These are phyloP conservation scores for Drosophila auraria DNA, from an alignment of 1,140 invertebrate genomes.

Conservation along the genomic window DNA sequence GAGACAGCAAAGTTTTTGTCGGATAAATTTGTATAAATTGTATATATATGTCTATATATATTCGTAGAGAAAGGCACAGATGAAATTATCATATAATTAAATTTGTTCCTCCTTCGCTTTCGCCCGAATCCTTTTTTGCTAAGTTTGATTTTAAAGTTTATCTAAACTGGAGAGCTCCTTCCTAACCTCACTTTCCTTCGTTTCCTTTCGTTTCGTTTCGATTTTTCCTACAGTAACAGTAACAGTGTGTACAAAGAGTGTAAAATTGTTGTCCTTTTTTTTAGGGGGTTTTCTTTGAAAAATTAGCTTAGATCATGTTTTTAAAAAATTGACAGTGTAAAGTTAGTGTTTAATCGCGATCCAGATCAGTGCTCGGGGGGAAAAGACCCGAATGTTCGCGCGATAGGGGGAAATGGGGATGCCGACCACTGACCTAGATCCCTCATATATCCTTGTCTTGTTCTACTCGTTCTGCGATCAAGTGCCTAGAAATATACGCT, in stretches of 20 bases:
- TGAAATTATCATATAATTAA: slow-evolving; percentile 79
- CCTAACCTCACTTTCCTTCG: background rate
- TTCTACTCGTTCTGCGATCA: slow-evolving; percentile 17
- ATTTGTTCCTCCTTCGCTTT: slow-evolving; percentile 51
- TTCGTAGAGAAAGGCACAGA: slow-evolving; percentile 81
- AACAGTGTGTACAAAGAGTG: slow-evolving; percentile 73
- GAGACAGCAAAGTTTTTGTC: slow-evolving; percentile 5
- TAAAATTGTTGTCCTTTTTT: slow-evolving; percentile 58
- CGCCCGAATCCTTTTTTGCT: slow-evolving; percentile 45
- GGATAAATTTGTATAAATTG: slow-evolving; percentile 49
- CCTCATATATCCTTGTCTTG: slow-evolving; percentile 11
- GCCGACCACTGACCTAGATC: slow-evolving; percentile 3
- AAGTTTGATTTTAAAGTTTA: slow-evolving; percentile 78
- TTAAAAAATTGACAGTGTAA: slow-evolving; percentile 75
- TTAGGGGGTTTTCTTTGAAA: slow-evolving; percentile 25
- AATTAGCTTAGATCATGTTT: slow-evolving; percentile 61
- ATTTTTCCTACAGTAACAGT: slow-evolving; percentile 26
- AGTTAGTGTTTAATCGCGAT: slow-evolving; percentile 52
- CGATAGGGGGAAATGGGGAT: background rate
- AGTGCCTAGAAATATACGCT: slow-evolving; percentile 44
- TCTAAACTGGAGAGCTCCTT: slow-evolving; percentile 67
- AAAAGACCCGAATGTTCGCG: background rate
- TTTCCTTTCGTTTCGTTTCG: slow-evolving; percentile 5
- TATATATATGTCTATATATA: slow-evolving; percentile 51
- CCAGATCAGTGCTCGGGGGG: slow-evolving; percentile 2